A percentile compares a stretch with the other conserved stretches of the same genome.
These are phyloP conservation scores for Coptotermes formosanus DNA, from an alignment of 1,140 invertebrate genomes.

Conservation along the genomic window DNA sequence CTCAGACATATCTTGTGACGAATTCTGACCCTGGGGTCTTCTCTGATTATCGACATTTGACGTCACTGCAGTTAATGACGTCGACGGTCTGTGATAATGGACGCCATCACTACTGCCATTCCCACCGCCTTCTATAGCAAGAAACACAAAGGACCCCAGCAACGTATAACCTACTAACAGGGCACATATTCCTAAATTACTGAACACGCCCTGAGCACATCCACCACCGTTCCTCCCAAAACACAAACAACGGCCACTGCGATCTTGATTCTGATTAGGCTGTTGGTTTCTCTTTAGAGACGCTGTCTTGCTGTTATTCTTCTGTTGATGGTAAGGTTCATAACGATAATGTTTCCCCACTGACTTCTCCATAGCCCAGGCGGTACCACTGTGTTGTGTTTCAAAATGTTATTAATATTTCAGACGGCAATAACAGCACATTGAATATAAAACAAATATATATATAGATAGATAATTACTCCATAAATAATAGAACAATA, in stretches of 20 bases:
- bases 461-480: no score
- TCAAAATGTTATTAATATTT: not conserved
- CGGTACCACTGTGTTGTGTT: not conserved
- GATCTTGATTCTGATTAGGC: not conserved
- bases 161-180: slow-evolving; percentile 87
- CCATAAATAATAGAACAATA: no score
- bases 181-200: slow-evolving; percentile 72
- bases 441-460: no score
- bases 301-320: not conserved
- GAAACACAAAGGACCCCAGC: slow-evolving; percentile 88
- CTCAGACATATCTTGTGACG: slow-evolving; percentile 33
- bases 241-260: slow-evolving; percentile 5
- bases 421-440: not conserved
- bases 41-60: not conserved
- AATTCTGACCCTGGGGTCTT: not conserved
- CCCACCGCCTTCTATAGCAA: slow-evolving; percentile 68
- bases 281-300: slow-evolving; percentile 2
- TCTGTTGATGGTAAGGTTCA: slow-evolving; percentile 3
- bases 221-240: not conserved
- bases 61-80: not conserved
- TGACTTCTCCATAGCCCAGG: slow-evolving; percentile 4
- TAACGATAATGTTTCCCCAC: not conserved
- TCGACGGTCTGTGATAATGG: not conserved
- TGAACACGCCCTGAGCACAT: slow-evolving; percentile 19
- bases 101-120: not conserved